These are phyloP conservation scores for Hirtodrosophila duncani DNA, from an alignment of 2,888 invertebrate genomes.

Conservation along the genomic window DNA sequence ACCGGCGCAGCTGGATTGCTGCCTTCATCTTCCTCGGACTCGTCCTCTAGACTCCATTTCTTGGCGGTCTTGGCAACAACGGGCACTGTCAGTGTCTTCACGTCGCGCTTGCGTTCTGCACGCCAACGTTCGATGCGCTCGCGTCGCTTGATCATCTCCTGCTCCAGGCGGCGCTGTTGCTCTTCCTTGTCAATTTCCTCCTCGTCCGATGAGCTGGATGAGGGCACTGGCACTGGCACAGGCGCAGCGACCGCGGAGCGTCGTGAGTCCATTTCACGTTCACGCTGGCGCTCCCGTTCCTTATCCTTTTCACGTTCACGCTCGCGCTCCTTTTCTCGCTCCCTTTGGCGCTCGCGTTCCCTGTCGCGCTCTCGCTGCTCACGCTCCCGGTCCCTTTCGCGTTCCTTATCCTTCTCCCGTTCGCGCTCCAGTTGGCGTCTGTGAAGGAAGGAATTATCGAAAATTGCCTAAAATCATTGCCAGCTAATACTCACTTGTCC, in stretches of 20 bases:
- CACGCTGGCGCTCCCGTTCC: constrained; percentile 80
- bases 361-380: constrained; percentile 70
- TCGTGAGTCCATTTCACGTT: constrained; percentile 66
- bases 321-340: constrained; percentile 78
- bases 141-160: constrained; percentile 96
- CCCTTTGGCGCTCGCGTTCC: constrained; percentile 52
- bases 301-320: constrained; percentile 76
- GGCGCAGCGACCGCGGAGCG: constrained; percentile 6
- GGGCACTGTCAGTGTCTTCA: constrained; percentile 80
- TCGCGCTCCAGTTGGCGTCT: constrained; percentile 59
- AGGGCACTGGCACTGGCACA: constrained; percentile 53
- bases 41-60: constrained; percentile 97
- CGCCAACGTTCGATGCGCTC: constrained; percentile 98
- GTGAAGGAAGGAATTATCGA: not conserved
- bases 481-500: constrained; percentile 52
- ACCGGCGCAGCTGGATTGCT: constrained; percentile 60
- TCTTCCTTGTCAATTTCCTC: constrained; percentile 86
- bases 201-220: constrained; percentile 61
- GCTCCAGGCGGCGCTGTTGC: constrained; percentile 92
- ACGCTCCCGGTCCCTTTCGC: constrained; percentile 77
- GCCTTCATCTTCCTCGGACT: constrained; percentile 95
- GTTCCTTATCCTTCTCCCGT: constrained; percentile 76
- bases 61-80: constrained; percentile 83
- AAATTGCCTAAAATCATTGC: not conserved
- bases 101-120: constrained; percentile 93